Percentiles rank a stretch among this genome's conserved stretches.
Evolutionary conservation across 2,113 vertebrate species (phyloP).

Genomic region (Toxostoma redivivum): DNA sequence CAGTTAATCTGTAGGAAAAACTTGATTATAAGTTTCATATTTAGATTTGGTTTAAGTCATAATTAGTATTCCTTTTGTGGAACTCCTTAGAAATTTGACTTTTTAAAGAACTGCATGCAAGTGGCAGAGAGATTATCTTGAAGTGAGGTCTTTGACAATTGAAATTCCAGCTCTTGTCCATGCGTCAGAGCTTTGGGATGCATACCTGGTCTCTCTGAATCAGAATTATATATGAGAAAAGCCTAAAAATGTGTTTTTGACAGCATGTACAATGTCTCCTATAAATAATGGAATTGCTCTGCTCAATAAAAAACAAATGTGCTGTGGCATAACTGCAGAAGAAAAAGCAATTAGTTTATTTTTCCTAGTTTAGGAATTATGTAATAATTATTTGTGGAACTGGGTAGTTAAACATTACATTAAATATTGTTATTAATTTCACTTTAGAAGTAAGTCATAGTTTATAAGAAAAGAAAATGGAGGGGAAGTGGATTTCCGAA

Average conservation of each 20-base stretch:
- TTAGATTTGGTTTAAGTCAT: background rate
- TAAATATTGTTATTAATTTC: background rate
- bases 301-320: background rate
- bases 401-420: background rate
- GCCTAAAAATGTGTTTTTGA: background rate
- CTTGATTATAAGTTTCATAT: background rate
- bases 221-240: background rate
- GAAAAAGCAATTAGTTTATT: background rate
- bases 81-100: background rate
- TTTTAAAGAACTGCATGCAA: background rate
- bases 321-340: background rate
- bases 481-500: background rate
- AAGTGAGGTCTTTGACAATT: rapidly evolving
- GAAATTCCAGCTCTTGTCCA: background rate
- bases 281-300: background rate
- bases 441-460: background rate
- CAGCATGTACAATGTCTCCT: background rate
- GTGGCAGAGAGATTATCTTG: background rate
- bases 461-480: background rate
- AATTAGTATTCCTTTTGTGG: background rate
- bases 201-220: background rate
- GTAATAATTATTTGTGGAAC: background rate
- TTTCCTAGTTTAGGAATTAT: background rate
- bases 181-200: background rate
- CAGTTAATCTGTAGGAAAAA: background rate